These are phyloP conservation scores for Alcedo quadribrachys DNA, from an alignment of 2,797 vertebrate species.

Conservation along the genomic window DNA sequence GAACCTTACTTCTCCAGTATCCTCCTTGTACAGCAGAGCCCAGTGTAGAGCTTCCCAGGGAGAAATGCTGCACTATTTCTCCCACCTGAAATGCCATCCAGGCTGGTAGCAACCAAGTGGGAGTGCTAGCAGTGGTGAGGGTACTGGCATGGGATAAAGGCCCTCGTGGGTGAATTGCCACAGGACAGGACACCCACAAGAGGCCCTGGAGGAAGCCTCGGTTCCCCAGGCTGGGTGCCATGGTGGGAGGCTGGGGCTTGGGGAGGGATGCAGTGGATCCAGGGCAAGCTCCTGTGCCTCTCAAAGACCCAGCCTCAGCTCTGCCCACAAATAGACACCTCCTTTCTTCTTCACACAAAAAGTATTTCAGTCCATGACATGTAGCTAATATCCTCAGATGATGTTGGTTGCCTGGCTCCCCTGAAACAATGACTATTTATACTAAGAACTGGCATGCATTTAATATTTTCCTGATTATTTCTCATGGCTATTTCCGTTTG, in stretches of 20 bases:
- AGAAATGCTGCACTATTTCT: not conserved
- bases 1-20: not conserved
- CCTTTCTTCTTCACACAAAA: not conserved
- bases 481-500: constrained; percentile 16
- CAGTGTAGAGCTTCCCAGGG: not conserved
- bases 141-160: not conserved
- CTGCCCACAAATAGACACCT: not conserved
- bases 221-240: fast-evolving
- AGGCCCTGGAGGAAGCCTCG: not conserved
- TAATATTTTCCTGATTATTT: constrained; percentile 9
- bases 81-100: not conserved
- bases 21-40: not conserved
- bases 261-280: not conserved
- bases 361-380: not conserved
- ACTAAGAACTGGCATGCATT: not conserved
- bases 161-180: not conserved
- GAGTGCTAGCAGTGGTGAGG: fast-evolving
- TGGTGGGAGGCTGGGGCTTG: fast-evolving
- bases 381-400: constrained; percentile 3
- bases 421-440: constrained; percentile 44
- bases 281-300: not conserved
- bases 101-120: not conserved
- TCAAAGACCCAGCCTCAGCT: fast-evolving
- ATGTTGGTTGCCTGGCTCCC: not conserved
- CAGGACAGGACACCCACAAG: not conserved